Base-by-base conservation (phyloP, 1,140 invertebrate species). In the Drosophila tristis region DNA sequence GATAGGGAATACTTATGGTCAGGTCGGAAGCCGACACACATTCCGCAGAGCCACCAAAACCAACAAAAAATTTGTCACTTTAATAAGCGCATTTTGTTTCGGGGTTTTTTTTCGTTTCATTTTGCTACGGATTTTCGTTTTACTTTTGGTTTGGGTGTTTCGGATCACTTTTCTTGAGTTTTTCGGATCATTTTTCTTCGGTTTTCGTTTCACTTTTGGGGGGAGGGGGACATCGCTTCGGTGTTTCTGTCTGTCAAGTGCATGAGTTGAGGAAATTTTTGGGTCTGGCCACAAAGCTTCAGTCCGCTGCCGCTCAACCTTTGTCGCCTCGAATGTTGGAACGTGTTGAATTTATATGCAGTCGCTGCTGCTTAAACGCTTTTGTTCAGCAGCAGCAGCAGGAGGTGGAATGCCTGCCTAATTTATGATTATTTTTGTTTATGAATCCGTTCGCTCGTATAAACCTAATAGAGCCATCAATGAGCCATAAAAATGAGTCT, bases 341-440 rank as follows among this genome's bases (percentile, higher is more conserved):
- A 81, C 74, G 82, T 86, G 82, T 87, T 68, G 20, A 66, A 74
- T 70, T 85, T 66, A 60, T 77, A 73, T 59, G 58, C 55, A n/a
- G 13, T 15, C 25, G 29, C 45, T 29, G 26, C 5, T 29, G 59
- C 65, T 62, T 50, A 51, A 16, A 48, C 31, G 68, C 54, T 64
- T 80, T 80, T 64, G 66, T 73, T 59, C 20, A 15, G 29, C 29
- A 31, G 29, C 8, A 9, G 4, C 4, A 39, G 35, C 4, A 49
- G 39, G 23, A 13, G 44, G 63, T 35, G 49, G 57, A 74, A 63
- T 74, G 31, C 44, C 63, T 39, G 31, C 35, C 66, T 82, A 89
- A 87, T 79, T 87, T 87, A 89, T 89, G 84, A 82, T 79, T 79
- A 87, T 89, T 79, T 82, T 82, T 74, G 79, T 66, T 87, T 87